phyloP scores from a whole-genome alignment of 1,140 invertebrate genomes.

The Nylanderia fulva region DNA sequence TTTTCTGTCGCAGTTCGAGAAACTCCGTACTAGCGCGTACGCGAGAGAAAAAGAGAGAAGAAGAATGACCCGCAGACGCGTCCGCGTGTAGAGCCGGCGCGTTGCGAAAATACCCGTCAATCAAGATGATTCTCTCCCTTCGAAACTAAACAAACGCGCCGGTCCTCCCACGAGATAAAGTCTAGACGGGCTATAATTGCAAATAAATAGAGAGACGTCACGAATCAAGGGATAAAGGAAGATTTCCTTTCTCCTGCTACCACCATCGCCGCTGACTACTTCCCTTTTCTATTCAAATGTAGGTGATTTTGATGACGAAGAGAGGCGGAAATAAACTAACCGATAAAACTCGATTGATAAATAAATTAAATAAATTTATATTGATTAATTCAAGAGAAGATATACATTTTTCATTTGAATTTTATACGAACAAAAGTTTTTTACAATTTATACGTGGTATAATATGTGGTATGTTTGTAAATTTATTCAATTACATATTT shows the following conservation, averaged over 20 bases:
- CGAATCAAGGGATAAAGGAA: conserved; percentile 5
- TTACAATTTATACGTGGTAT: background rate
- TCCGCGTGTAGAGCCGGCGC: conserved; percentile 19
- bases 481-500: background rate
- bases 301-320: background rate
- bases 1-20: conserved; percentile 10
- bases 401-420: background rate
- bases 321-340: background rate
- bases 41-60: background rate
- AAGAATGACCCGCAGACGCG: conserved; percentile 34
- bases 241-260: background rate
- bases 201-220: conserved; percentile 61
- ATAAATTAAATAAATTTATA: conserved; percentile 30
- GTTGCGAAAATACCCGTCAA: conserved; percentile 62
- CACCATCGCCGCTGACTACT: background rate
- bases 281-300: conserved; percentile 17
- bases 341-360: background rate
- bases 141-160: conserved; percentile 56
- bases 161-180: conserved; percentile 60
- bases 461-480: background rate
- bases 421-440: background rate
- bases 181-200: conserved; percentile 57
- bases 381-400: background rate
- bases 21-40: conserved; percentile 4
- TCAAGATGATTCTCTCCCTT: conserved; percentile 61